These are phyloP conservation scores for Trissoscelio sp. DNA, from an alignment of 2,888 invertebrate genomes.

Conservation along the genomic window DNA sequence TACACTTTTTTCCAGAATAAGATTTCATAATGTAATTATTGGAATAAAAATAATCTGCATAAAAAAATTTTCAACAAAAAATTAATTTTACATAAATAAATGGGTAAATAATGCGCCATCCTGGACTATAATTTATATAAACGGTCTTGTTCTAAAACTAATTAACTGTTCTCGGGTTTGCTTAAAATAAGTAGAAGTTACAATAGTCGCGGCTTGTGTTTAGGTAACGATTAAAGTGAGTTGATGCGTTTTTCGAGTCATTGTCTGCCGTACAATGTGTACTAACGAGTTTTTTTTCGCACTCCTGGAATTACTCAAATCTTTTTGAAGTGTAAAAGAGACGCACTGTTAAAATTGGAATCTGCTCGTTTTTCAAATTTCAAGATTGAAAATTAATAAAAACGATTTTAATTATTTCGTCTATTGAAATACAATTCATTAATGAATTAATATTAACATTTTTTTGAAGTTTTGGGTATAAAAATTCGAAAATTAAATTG, in stretches of 20 bases:
- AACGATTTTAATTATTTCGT: constrained; percentile 27
- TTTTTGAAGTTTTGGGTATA: too few relatives aligned
- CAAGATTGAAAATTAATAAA: constrained; percentile 32
- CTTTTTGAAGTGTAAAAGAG: background rate
- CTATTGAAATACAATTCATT: too few relatives aligned
- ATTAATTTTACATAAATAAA: too few relatives aligned
- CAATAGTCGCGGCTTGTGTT: constrained; percentile 3
- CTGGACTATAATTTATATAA: constrained; percentile 35
- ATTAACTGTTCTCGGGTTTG: constrained; percentile 45
- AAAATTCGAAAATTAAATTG: constrained; percentile 42
- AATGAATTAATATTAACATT: too few relatives aligned
- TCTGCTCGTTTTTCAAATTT: background rate
- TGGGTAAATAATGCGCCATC: too few relatives aligned
- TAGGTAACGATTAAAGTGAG: constrained; percentile 16
- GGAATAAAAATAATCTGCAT: too few relatives aligned
- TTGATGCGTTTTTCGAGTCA: constrained; percentile 41
- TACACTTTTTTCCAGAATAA: too few relatives aligned
- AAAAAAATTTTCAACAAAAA: too few relatives aligned
- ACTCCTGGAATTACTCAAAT: background rate
- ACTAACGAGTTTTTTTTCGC: constrained; percentile 26
- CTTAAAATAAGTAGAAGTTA: constrained; percentile 41
- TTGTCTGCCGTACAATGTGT: constrained; percentile 20
- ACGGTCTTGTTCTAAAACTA: constrained; percentile 42
- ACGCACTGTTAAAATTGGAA: background rate
- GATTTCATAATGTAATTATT: too few relatives aligned